A percentile compares a stretch with the other conserved stretches of the same genome.
phyloP scores from a whole-genome alignment of 2,888 invertebrate genomes.

The Gortyna flavago region DNA sequence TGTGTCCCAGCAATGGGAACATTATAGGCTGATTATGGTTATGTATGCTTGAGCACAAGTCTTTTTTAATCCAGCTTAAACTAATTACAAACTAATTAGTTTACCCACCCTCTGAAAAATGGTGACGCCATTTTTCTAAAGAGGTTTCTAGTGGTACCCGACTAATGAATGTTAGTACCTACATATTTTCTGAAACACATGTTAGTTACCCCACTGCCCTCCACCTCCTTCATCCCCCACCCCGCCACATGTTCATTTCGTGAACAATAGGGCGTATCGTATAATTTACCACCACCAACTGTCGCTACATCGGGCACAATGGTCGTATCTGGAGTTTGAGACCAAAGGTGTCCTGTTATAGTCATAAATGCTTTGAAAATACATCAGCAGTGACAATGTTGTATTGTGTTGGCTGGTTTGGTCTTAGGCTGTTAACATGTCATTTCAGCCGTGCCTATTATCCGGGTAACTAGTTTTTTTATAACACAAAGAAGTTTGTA shows the following conservation, averaged over 20 bases:
- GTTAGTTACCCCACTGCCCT: slow-evolving; percentile 8
- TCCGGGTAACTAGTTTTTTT: background rate
- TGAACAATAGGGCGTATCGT: slow-evolving; percentile 57
- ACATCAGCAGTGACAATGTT: slow-evolving; percentile 37
- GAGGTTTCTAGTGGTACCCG: background rate
- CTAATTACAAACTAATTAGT: too few species aligned
- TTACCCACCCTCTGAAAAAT: too few species aligned
- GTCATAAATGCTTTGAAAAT: slow-evolving; percentile 23
- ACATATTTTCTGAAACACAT: background rate
- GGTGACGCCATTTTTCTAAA: background rate
- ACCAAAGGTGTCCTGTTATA: slow-evolving; percentile 41
- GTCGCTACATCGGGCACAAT: slow-evolving; percentile 25
- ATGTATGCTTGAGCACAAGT: too few species aligned
- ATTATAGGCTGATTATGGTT: too few species aligned
- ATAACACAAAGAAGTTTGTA: background rate
- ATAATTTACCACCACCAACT: slow-evolving; percentile 57
- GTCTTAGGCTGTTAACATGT: background rate
- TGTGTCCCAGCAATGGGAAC: too few species aligned
- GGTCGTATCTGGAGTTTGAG: slow-evolving; percentile 13
- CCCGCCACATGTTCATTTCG: slow-evolving; percentile 54
- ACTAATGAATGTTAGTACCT: background rate
- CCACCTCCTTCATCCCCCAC: background rate
- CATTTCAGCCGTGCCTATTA: background rate
- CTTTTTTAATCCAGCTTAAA: too few species aligned
- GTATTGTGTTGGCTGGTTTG: slow-evolving; percentile 7